phyloP scores from a whole-genome alignment of 2,113 vertebrate genomes.

The Turdus rufiventris region DNA sequence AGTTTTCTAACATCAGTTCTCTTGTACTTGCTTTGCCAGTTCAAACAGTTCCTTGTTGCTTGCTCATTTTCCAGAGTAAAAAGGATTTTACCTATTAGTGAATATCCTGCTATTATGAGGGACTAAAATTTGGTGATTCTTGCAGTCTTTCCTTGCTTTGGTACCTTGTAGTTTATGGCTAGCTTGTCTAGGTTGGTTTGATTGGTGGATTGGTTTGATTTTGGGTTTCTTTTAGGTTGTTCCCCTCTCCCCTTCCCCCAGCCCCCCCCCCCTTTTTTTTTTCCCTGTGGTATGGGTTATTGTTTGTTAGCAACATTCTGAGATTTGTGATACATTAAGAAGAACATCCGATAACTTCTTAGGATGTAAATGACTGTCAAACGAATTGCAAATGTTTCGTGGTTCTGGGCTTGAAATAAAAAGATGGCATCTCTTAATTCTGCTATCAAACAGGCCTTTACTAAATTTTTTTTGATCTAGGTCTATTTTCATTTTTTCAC shows the following conservation, averaged over 20 bases:
- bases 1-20: background rate
- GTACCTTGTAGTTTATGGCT: background rate
- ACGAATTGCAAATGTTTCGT: background rate
- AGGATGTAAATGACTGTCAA: background rate
- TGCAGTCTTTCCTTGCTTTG: background rate
- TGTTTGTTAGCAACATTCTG: background rate
- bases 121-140: background rate
- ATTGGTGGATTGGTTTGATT: background rate
- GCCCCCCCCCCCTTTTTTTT: accelerated
- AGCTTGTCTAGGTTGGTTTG: background rate
- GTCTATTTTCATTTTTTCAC: background rate
- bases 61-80: background rate
- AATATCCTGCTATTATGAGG: background rate
- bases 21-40: background rate
- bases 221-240: background rate
- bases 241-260: accelerated
- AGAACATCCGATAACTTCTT: background rate
- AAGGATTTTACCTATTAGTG: background rate
- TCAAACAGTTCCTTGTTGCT: background rate
- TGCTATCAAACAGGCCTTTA: background rate
- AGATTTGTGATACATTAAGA: background rate
- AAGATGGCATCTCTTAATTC: background rate
- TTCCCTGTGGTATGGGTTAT: background rate
- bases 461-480: accelerated
- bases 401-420: background rate